Evolutionary conservation across 2,888 invertebrate genomes (phyloP), one percentile per base, ranked within the genome.

Genomic region (Drosophila nr. medialis): DNA sequence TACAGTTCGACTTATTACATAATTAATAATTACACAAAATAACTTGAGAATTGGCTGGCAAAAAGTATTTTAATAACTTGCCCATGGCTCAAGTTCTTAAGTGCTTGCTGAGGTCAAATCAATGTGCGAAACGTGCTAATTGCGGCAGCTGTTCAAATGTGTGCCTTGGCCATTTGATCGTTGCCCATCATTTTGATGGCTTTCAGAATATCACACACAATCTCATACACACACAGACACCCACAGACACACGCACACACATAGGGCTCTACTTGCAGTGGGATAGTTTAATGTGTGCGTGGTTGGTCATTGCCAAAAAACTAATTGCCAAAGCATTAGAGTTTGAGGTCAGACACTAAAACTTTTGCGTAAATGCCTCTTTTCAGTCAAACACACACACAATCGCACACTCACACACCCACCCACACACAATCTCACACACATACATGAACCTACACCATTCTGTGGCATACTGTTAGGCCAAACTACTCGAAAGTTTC

Each of bases 71-170:
- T 80, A 86, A 83, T 83, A 83, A 86, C 75, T 71, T 73, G 58
- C 30, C 42, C 3, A 21, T 15, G 29, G 54, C 50, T 66, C 62
- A 69, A 73, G 69, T 61, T 65, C 60, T 59, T 30, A 59, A 71
- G 58, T n/a, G 32, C 21, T 54, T 42, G 30, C 36, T 42, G 62
- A 36, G 62, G 66, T 69, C 60, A 87, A 89, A 86, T 89, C 86
- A 87, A 86, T 89, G 89, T 85, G 86, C 77, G 83, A 89, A 85
- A 87, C 87, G 89, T 86, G 86, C 89, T 89, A 86, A 86, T 86
- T 89, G 86, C 86, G 87, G 82, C 89, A 89, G 84, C 87, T 86
- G 89, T 84, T 87, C 85, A 86, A 86, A 86, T 86, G 89, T 86
- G 76, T 86, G 85, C 67, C 48, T 62, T 76, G 66, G 77, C 77